Conservation (phyloP, 2,888 invertebrate species). For the Caenorhabditis japonica region DNA sequence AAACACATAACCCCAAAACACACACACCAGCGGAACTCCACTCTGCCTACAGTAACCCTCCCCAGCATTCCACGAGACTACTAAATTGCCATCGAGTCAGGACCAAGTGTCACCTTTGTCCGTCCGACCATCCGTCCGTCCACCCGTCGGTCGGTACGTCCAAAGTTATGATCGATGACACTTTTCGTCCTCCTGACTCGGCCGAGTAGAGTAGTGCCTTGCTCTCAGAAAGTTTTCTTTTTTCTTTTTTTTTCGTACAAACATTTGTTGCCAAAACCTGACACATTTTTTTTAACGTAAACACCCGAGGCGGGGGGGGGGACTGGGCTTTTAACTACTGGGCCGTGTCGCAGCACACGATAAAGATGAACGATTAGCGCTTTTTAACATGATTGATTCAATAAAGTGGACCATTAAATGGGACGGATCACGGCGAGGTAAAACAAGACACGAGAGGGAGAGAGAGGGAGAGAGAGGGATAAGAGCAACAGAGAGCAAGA, state of each 20-base stretch:
- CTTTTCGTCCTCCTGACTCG: no score
- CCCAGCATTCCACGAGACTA: no score
- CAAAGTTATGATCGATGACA: slow-evolving; percentile 36
- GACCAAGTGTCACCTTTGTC: no score
- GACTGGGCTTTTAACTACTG: no score
- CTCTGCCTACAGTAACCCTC: no score
- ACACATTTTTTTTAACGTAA: slow-evolving; percentile 24
- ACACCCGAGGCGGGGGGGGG: slow-evolving; percentile 1
- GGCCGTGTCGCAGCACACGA: no score
- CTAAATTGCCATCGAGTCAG: no score
- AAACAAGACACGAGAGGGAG: background rate
- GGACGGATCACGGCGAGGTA: background rate
- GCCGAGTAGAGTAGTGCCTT: background rate
- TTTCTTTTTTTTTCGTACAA: slow-evolving; percentile 20
- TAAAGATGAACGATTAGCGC: slow-evolving; percentile 1
- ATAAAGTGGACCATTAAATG: no score
- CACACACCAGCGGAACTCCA: no score
- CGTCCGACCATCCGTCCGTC: no score
- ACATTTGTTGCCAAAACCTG: slow-evolving; percentile 32
- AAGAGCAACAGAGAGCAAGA: slow-evolving; percentile 12
- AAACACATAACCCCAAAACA: no score
- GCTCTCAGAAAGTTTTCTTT: background rate
- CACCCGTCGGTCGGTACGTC: no score
- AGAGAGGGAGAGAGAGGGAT: slow-evolving; percentile 13
- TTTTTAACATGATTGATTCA: background rate